Conservation (phyloP, 2,888 invertebrate genomes). For the Cabera pusaria region DNA sequence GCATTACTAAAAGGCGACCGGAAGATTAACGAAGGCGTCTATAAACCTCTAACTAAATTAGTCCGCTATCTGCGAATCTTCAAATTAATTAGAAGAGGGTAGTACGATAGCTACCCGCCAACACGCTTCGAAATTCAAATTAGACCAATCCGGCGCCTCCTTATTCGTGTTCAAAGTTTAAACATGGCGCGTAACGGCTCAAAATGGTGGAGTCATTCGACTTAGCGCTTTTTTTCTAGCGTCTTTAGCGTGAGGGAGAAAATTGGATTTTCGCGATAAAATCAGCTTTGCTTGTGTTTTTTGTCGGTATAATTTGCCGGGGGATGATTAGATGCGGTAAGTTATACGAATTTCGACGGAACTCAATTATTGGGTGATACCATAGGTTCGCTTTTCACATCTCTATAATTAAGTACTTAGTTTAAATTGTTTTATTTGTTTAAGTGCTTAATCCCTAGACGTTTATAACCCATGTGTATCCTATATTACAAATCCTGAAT, state of each 20-base stretch:
- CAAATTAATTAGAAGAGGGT: conserved; percentile 77
- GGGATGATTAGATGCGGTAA: conserved; percentile 61
- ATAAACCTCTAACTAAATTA: conserved; percentile 78
- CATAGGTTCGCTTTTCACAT: too few species aligned
- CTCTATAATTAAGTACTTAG: too few species aligned
- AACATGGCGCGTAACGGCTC: conserved; percentile 79
- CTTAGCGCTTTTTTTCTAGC: conserved; percentile 81
- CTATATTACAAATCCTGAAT: too few species aligned
- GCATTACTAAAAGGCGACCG: conserved; percentile 52
- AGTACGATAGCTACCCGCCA: conserved; percentile 51
- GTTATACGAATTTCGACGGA: conserved; percentile 66
- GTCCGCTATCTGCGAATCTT: conserved; percentile 77
- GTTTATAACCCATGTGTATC: too few species aligned
- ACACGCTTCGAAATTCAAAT: conserved; percentile 80
- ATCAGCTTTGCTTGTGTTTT: conserved; percentile 73
- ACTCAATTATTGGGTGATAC: conserved; percentile 68
- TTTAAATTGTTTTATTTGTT: too few species aligned
- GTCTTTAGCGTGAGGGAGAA: conserved; percentile 82
- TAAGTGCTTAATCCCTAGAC: too few species aligned
- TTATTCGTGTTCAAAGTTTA: conserved; percentile 79
- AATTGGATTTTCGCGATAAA: conserved; percentile 83
- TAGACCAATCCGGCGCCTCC: conserved; percentile 83
- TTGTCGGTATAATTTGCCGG: conserved; percentile 72
- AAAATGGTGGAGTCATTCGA: conserved; percentile 80
- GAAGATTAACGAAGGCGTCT: conserved; percentile 73